Evolutionary conservation across 2,888 invertebrate species (phyloP), one percentile per base, ranked within the genome.

Genomic region (Drosophila subsilvestris): DNA sequence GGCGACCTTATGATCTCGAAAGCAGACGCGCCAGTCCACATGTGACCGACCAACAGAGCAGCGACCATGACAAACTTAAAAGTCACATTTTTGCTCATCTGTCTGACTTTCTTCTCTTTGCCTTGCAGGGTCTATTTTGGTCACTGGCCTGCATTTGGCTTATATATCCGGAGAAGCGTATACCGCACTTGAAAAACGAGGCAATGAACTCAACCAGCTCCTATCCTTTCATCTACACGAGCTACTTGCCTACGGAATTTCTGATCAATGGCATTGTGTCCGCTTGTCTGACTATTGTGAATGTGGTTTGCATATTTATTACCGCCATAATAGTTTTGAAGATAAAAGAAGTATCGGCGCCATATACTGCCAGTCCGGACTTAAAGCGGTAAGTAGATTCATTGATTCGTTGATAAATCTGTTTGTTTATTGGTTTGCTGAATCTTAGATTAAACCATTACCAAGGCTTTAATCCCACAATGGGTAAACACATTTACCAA

Each of bases 291-390:
- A 97, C 97, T 2, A 93, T 97, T 55, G 94, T 97, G 42, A 97
- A 97, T 91, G 96, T 97, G 69, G 94, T 95, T 86, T 96, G 97
- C 91, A 97, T 97, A 88, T 96, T 96, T 90, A 94, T 96, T 80
- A 95, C 96, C 56, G 97, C 96, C 2, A 94, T 96, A 80, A 93
- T 96, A 74, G 95, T 97, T 70, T 92, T 97, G 55, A 96, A 96
- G 94, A 96, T 97, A 76, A 97, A 97, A 91, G 96, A 96, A 92
- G 96, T 97, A 9, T 95, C 95, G 0, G 96, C 96, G 56, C 97
- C 96, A 0, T 95, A 96, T 83, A 96, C 96, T 0, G 95, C 95
- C 1, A 95, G 95, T 71, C 95, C 95, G 25, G 95, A 95, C 85
- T 92, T 96, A 55, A 94, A 95, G 75, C 93, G 96, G 79, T 94